phyloP scores from a whole-genome alignment of 2,888 invertebrate genomes.

The Ptilodon capucinus region DNA sequence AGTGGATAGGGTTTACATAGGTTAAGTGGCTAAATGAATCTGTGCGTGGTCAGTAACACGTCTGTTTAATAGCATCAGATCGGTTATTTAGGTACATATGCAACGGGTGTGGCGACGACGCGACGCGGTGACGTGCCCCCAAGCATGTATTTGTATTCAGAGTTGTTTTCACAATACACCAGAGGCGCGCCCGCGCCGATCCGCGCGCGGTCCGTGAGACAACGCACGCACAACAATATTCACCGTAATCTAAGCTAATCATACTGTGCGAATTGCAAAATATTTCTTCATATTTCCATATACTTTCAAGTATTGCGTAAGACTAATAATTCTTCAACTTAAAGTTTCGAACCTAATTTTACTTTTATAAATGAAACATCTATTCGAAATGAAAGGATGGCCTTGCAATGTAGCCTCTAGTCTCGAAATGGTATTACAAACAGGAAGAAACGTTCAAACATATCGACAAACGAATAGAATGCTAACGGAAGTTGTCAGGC shows the following conservation, averaged over 20 bases:
- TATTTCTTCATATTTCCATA: too few relatives aligned
- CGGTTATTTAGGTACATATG: neutral
- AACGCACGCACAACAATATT: conserved; percentile 23
- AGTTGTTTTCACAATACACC: conserved; percentile 11
- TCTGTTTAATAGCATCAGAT: neutral
- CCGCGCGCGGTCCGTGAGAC: conserved; percentile 22
- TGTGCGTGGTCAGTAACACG: conserved; percentile 1
- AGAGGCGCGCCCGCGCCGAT: neutral
- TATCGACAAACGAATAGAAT: too few relatives aligned
- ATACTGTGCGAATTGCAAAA: too few relatives aligned
- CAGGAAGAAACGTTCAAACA: conserved; percentile 6
- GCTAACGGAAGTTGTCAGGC: too few relatives aligned
- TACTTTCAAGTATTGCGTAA: too few relatives aligned
- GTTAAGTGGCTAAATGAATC: too few relatives aligned
- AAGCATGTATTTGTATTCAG: conserved; percentile 24
- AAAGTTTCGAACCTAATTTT: too few relatives aligned
- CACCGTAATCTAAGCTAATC: neutral
- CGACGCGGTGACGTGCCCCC: conserved; percentile 48
- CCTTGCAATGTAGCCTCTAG: conserved; percentile 18
- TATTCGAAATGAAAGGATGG: conserved; percentile 18
- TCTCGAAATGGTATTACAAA: neutral
- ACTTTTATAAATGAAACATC: neutral
- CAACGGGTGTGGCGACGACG: conserved; percentile 40
- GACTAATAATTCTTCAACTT: too few relatives aligned
- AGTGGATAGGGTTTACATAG: too few relatives aligned